Percentiles rank a stretch among this genome's conserved stretches.
phyloP scores from a whole-genome alignment of 2,888 invertebrate species.

The Cerastis rubricosa region DNA sequence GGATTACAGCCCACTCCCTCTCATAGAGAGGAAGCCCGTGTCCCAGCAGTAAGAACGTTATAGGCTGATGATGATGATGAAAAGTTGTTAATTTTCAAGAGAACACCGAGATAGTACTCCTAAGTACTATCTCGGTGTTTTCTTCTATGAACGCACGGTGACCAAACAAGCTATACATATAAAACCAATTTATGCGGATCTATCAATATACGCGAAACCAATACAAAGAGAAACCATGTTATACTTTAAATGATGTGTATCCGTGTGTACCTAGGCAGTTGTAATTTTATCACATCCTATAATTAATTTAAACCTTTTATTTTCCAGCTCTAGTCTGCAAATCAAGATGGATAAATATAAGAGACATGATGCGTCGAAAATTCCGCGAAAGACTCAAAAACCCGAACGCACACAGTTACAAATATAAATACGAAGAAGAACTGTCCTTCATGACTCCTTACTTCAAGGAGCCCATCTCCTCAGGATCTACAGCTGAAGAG shows the following conservation, averaged over 20 bases:
- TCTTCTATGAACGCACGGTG: too few species aligned
- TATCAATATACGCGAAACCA: too few species aligned
- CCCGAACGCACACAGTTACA: conserved; percentile 75
- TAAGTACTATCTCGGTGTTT: too few species aligned
- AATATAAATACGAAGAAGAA: conserved; percentile 85
- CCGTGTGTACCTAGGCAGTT: neutral
- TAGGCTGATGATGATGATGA: too few species aligned
- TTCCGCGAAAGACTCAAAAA: conserved; percentile 78
- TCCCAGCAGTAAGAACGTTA: too few species aligned
- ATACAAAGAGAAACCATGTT: too few species aligned
- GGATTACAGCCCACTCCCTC: too few species aligned
- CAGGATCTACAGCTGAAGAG: conserved; percentile 68
- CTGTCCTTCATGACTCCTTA: conserved; percentile 82
- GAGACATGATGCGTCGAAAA: conserved; percentile 85
- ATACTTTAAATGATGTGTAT: too few species aligned
- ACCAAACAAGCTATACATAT: too few species aligned
- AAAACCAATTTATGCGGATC: too few species aligned
- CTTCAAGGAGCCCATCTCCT: conserved; percentile 74
- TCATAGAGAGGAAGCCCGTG: too few species aligned
- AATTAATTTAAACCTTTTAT: neutral
- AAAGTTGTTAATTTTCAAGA: neutral
- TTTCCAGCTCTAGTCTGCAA: conserved; percentile 82
- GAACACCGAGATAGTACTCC: too few species aligned
- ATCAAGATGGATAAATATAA: conserved; percentile 84
- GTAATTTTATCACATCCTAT: neutral